Conservation (phyloP, 1,140 invertebrate species). For the Chionoecetes opilio region DNA sequence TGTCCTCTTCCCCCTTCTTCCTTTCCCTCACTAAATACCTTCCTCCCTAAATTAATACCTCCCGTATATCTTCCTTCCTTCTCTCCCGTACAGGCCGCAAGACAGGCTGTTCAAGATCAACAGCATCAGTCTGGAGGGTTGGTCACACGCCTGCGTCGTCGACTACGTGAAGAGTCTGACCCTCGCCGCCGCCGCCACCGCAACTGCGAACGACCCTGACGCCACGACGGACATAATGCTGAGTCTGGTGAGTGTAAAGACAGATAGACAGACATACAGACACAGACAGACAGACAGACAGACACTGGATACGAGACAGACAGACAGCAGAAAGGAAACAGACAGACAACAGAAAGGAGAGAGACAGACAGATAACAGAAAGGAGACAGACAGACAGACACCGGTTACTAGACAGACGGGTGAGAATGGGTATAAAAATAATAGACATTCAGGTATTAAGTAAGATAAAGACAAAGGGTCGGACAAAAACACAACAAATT, state of each 20-base stretch:
- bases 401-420: not conserved
- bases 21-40: not conserved
- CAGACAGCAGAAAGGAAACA: not conserved
- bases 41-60: not conserved
- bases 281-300: not conserved
- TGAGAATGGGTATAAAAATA: not conserved
- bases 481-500: no score
- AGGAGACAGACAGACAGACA: not conserved
- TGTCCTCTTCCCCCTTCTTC: no score
- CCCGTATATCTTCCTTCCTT: not conserved
- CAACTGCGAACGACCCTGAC: not conserved
- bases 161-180: conserved; percentile 60
- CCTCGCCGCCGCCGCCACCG: not conserved
- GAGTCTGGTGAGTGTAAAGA: not conserved
- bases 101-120: conserved; percentile 66
- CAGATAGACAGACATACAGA: not conserved
- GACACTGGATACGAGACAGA: not conserved
- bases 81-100: conserved; percentile 38
- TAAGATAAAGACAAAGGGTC: no score
- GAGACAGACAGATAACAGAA: not conserved
- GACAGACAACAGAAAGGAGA: not conserved
- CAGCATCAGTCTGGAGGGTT: conserved; percentile 51
- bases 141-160: conserved; percentile 64
- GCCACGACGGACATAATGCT: not conserved
- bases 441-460: not conserved